Evolutionary conservation across 2,113 vertebrate genomes (phyloP).

Genomic region (Dermatemys mawii): DNA sequence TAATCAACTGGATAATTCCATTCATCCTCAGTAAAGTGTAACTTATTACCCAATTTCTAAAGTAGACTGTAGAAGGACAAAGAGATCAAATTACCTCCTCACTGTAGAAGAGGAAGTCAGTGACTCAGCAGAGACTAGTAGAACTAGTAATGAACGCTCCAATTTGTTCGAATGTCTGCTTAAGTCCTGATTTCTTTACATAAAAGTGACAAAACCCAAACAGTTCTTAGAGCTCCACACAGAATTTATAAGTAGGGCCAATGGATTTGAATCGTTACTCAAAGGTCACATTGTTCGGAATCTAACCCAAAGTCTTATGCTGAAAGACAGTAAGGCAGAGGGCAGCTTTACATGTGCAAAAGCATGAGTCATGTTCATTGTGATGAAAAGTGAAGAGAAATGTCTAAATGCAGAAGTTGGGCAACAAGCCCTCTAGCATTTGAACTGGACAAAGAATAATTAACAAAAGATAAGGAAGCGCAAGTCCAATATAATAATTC

Average conservation of each 20-base stretch:
- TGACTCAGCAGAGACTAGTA: conserved; percentile 10
- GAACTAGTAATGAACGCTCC: not conserved
- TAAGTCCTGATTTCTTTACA: conserved; percentile 25
- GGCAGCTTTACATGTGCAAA: not conserved
- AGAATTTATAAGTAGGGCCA: not conserved
- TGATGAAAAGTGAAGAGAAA: not conserved
- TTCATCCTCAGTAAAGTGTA: not conserved
- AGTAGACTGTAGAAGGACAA: not conserved
- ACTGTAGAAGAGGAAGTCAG: not conserved
- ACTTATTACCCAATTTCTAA: not conserved
- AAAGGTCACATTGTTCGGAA: not conserved
- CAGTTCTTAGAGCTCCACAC: not conserved
- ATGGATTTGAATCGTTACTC: not conserved
- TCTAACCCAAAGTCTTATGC: not conserved
- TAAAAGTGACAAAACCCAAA: conserved; percentile 7
- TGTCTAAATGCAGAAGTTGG: not conserved
- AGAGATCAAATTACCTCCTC: not conserved
- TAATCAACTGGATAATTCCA: conserved; percentile 36
- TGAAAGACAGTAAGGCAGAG: not conserved
- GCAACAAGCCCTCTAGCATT: not conserved
- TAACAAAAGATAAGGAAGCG: not conserved
- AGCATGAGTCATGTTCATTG: not conserved
- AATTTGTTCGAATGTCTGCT: not conserved
- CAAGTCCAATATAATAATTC: not conserved
- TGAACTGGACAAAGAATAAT: not conserved